A percentile compares a stretch with the other conserved stretches of the same genome.
phyloP scores from a whole-genome alignment of 2,113 vertebrate species.

The Indicator indicator region DNA sequence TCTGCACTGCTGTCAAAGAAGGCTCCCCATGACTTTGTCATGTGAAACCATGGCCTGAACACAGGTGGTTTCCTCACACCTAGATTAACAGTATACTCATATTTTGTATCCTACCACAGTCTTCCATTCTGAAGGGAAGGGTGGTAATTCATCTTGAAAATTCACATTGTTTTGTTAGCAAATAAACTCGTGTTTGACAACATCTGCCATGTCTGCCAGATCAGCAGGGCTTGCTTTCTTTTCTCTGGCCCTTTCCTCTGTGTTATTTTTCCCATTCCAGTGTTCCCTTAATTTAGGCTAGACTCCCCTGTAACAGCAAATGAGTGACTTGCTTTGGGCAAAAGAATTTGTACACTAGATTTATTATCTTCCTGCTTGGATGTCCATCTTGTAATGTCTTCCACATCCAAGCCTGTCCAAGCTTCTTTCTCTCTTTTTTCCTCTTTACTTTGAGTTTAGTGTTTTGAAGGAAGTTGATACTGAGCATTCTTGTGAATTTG shows the following conservation, averaged over 20 bases:
- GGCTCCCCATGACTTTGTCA: neutral
- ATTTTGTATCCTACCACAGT: neutral
- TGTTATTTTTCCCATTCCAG: neutral
- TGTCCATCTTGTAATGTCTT: slow-evolving; percentile 43
- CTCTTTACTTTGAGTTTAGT: slow-evolving; percentile 30
- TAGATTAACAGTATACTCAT: neutral
- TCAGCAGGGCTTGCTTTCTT: neutral
- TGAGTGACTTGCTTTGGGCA: neutral
- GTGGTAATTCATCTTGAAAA: slow-evolving; percentile 11
- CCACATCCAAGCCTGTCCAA: slow-evolving; percentile 4
- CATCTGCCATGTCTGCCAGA: neutral
- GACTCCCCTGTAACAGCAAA: slow-evolving; percentile 5
- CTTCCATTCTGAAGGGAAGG: neutral
- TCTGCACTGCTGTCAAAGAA: neutral
- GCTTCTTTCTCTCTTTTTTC: slow-evolving; percentile 12
- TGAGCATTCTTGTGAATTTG: slow-evolving; percentile 67
- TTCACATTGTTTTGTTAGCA: slow-evolving; percentile 35
- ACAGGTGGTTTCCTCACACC: rapidly evolving
- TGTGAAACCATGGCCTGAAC: neutral
- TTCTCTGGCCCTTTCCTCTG: neutral
- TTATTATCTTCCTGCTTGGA: slow-evolving; percentile 50
- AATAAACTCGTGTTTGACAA: slow-evolving; percentile 32
- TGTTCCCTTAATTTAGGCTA: slow-evolving; percentile 31
- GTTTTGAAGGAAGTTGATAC: slow-evolving; percentile 68
- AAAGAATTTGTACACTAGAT: slow-evolving; percentile 27